These are phyloP conservation scores for Cheiracanthium punctorium DNA, from an alignment of 2,888 invertebrate genomes.

Conservation along the genomic window DNA sequence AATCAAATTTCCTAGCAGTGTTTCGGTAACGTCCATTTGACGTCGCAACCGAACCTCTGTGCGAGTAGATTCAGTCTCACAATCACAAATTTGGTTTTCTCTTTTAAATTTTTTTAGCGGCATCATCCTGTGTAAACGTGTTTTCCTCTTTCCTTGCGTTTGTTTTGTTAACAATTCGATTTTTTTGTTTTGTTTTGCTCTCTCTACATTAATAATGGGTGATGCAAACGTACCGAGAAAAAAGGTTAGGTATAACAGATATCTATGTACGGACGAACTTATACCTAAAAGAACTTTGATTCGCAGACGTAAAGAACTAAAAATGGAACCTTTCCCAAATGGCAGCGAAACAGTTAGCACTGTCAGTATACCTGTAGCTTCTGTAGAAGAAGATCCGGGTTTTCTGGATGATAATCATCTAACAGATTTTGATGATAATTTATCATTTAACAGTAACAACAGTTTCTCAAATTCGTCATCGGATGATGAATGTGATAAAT, in stretches of 20 bases:
- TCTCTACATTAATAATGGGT: not conserved
- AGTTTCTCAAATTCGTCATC: not conserved
- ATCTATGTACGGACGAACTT: not conserved
- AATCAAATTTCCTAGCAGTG: too few relatives aligned
- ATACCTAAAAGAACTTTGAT: constrained; percentile 2
- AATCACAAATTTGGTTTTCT: too few relatives aligned
- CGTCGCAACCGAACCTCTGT: too few relatives aligned
- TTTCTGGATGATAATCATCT: not conserved
- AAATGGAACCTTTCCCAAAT: not conserved
- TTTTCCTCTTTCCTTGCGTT: too few relatives aligned
- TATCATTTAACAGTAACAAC: not conserved
- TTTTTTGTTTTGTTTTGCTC: too few relatives aligned
- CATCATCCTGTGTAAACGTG: too few relatives aligned
- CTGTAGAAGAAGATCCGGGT: not conserved
- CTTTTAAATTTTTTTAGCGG: too few relatives aligned
- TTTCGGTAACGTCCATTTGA: too few relatives aligned
- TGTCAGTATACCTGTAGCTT: not conserved
- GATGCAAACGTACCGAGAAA: not conserved
- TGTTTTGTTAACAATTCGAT: too few relatives aligned
- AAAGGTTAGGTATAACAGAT: constrained; percentile 8
- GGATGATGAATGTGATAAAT: not conserved
- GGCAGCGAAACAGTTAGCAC: not conserved
- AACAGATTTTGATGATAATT: not conserved
- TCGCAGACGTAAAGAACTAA: not conserved
- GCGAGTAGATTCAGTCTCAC: too few relatives aligned